A percentile compares a stretch with the other conserved stretches of the same genome.
Evolutionary conservation across 2,888 invertebrate species (phyloP).

Genomic region (Falcaria lacertinaria): DNA sequence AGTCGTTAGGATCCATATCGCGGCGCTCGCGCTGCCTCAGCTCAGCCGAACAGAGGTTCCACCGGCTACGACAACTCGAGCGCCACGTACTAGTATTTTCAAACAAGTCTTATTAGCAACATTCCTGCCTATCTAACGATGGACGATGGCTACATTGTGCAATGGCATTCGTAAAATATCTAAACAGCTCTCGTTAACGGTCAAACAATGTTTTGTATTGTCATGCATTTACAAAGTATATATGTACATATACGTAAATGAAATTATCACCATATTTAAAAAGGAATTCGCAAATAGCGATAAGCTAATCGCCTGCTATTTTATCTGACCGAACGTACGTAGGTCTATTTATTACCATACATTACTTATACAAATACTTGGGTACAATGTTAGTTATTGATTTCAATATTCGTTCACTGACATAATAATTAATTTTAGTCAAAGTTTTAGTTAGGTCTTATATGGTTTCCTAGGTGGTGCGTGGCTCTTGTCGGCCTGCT

Average conservation of each 20-base stretch:
- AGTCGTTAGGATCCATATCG: not conserved
- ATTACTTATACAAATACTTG: too few species aligned
- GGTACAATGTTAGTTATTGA: conserved; percentile 3
- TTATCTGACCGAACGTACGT: conserved; percentile 30
- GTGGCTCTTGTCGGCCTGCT: not conserved
- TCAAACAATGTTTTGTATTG: not conserved
- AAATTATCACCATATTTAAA: conserved; percentile 1
- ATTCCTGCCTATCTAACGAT: not conserved
- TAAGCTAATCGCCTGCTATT: conserved; percentile 26
- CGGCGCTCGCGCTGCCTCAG: not conserved
- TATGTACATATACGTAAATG: conserved; percentile 3
- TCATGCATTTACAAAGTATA: not conserved
- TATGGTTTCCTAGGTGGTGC: not conserved
- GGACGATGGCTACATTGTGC: too few species aligned
- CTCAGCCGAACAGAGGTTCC: not conserved
- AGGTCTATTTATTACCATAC: conserved; percentile 4
- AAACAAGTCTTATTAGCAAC: not conserved
- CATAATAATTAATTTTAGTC: too few species aligned
- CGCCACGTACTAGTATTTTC: too few species aligned
- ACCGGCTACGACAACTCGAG: too few species aligned
- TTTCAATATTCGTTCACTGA: not conserved
- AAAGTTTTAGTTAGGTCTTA: too few species aligned
- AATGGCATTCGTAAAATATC: too few species aligned
- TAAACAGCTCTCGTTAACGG: not conserved
- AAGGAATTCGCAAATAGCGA: conserved; percentile 21